phyloP scores from a whole-genome alignment of 1,140 invertebrate species.

The Harpegnathos saltator region DNA sequence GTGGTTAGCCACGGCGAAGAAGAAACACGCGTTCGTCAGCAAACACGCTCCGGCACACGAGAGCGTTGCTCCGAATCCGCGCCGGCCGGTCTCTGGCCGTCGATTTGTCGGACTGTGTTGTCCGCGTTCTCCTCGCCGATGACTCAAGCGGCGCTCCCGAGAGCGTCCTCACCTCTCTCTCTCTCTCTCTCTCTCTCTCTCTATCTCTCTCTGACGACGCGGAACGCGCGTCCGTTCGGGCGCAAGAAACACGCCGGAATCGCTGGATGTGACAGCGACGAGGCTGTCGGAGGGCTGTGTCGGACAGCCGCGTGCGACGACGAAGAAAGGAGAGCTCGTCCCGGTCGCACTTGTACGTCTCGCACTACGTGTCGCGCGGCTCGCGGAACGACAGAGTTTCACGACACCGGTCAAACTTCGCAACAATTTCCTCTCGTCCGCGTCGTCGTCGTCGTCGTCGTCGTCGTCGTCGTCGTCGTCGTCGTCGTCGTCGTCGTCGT shows the following conservation, averaged over 20 bases:
- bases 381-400: not conserved
- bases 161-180: slow-evolving; percentile 4
- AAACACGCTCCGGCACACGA: slow-evolving; percentile 1
- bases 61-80: slow-evolving; percentile 9
- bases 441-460: not conserved
- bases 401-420: too few relatives aligned
- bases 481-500: not conserved
- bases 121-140: slow-evolving; percentile 41
- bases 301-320: too few relatives aligned
- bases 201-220: too few relatives aligned
- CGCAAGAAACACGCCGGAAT: too few relatives aligned
- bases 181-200: too few relatives aligned
- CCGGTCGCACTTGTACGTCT: too few relatives aligned
- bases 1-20: too few relatives aligned
- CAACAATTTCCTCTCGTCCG: too few relatives aligned
- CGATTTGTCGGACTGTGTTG: not conserved
- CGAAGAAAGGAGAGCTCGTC: too few relatives aligned
- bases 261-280: too few relatives aligned
- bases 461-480: not conserved
- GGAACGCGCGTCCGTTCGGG: too few relatives aligned
- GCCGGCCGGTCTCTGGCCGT: not conserved
- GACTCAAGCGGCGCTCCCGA: slow-evolving; percentile 33
- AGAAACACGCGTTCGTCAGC: not conserved
- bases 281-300: too few relatives aligned
- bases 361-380: not conserved